Evolutionary conservation across 2,113 vertebrate genomes (phyloP).

Genomic region (Prochilodus magdalenae): DNA sequence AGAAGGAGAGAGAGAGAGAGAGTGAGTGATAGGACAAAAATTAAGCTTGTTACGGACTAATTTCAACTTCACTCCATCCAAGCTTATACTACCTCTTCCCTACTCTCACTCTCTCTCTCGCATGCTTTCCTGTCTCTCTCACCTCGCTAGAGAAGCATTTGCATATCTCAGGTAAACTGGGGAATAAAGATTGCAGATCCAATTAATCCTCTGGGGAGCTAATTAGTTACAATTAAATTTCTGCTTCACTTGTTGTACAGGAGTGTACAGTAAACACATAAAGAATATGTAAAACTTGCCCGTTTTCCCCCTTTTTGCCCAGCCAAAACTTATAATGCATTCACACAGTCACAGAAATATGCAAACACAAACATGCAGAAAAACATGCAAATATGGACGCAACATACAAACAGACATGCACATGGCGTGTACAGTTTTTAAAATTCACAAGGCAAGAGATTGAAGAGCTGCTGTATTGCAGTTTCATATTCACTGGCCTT

Average conservation of each 20-base stretch:
- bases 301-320: constrained; percentile 65
- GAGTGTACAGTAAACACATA: constrained; percentile 82
- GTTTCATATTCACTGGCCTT: not conserved
- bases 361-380: constrained; percentile 4
- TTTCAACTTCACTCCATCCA: constrained; percentile 77
- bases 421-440: not conserved
- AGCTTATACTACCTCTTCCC: constrained; percentile 61
- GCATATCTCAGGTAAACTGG: constrained; percentile 82
- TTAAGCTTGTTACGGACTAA: constrained; percentile 70
- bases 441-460: not conserved
- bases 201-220: constrained; percentile 81
- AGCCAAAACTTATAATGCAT: constrained; percentile 67
- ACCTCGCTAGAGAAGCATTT: constrained; percentile 72
- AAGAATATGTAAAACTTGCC: constrained; percentile 77
- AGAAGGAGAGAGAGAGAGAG: constrained; percentile 53
- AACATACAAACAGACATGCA: not conserved
- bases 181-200: constrained; percentile 82
- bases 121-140: constrained; percentile 10
- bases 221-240: constrained; percentile 85
- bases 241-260: constrained; percentile 83
- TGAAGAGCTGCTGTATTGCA: not conserved
- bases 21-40: constrained; percentile 68
- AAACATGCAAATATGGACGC: not conserved
- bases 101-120: constrained; percentile 50
- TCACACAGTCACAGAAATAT: not conserved